Percentiles rank a stretch among this genome's conserved stretches.
These are phyloP conservation scores for Rhopalosiphum nymphaeae DNA, from an alignment of 2,888 invertebrate genomes.

Conservation along the genomic window DNA sequence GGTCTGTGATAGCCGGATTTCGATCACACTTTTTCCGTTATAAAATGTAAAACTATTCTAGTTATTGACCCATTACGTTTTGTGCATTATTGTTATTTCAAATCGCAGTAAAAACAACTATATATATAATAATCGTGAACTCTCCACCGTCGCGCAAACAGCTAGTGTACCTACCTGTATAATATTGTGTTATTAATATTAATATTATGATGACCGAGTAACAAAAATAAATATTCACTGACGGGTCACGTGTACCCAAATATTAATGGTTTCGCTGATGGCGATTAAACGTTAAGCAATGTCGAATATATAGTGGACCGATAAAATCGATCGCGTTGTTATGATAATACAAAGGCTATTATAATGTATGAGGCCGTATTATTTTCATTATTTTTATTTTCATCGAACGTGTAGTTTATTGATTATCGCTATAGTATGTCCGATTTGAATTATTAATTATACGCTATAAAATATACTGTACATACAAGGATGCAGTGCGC, in stretches of 20 bases:
- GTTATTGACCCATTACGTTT: not conserved
- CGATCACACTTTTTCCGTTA: not conserved
- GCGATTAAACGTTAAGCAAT: not conserved
- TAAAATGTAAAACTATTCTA: not conserved
- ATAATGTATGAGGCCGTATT: not conserved
- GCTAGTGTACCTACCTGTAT: too few species aligned
- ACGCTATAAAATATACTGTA: not conserved
- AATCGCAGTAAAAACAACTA: not conserved
- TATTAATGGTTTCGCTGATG: not conserved
- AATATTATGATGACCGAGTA: not conserved
- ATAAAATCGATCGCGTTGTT: not conserved
- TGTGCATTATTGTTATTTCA: not conserved
- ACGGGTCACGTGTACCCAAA: not conserved
- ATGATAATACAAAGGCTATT: not conserved
- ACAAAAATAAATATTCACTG: not conserved
- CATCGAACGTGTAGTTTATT: not conserved
- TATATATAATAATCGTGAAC: not conserved
- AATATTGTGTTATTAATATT: not conserved
- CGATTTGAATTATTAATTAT: not conserved
- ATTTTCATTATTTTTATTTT: not conserved
- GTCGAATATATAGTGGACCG: not conserved
- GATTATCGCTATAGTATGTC: not conserved
- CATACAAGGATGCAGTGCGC: not conserved
- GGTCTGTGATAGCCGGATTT: not conserved
- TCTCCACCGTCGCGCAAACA: not conserved